Evolutionary conservation across 2,113 vertebrate species (phyloP).

Genomic region (Acrocephalus kingi): DNA sequence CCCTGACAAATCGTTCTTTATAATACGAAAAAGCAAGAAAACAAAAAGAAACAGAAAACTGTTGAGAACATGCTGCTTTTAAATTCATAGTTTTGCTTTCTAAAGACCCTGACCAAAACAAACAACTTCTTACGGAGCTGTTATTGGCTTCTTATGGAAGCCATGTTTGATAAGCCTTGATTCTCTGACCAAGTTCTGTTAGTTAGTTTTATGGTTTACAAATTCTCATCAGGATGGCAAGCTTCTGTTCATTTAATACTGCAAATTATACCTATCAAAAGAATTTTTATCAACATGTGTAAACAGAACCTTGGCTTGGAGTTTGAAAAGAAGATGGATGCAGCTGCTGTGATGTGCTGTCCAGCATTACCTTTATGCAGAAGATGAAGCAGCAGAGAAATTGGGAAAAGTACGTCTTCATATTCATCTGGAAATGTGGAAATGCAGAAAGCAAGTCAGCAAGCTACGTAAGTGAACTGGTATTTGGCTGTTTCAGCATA

Average conservation of each 20-base stretch:
- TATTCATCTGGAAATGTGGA: background rate
- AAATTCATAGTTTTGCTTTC: background rate
- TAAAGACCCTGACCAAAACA: background rate
- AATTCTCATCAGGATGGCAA: background rate
- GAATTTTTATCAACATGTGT: background rate
- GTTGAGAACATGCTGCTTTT: background rate
- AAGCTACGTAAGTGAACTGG: background rate
- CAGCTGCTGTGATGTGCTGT: background rate
- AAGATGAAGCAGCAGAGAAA: background rate
- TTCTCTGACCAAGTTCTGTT: background rate
- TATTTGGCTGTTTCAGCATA: background rate
- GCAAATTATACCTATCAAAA: background rate
- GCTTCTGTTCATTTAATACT: background rate
- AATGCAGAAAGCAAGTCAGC: background rate
- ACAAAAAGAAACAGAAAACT: background rate
- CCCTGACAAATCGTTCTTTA: background rate
- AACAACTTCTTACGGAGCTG: background rate
- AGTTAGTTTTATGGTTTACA: background rate
- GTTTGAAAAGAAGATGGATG: background rate
- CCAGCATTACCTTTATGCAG: background rate
- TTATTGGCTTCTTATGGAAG: background rate
- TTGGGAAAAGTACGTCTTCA: background rate
- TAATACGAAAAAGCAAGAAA: background rate
- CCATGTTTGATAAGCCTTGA: background rate
- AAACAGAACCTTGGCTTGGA: background rate